A percentile compares a stretch with the other conserved stretches of the same genome.
phyloP scores from a whole-genome alignment of 2,113 vertebrate genomes.

The Thamnophis sirtalis region DNA sequence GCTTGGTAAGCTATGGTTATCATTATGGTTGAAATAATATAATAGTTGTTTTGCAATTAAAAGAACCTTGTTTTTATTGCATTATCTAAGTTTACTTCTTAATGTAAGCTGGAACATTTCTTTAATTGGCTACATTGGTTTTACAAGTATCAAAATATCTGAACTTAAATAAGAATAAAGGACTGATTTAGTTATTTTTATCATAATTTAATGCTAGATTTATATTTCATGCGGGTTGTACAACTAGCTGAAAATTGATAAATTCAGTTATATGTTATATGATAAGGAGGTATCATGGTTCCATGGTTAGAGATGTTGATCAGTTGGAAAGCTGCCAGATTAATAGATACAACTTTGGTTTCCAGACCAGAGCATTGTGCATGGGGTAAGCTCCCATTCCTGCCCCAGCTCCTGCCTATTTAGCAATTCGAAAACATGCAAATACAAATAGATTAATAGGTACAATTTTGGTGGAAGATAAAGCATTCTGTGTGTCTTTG shows the following conservation, averaged over 20 bases:
- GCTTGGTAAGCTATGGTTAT: too few relatives aligned
- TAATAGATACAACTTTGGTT: too few relatives aligned
- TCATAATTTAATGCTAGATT: neutral
- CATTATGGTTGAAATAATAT: neutral
- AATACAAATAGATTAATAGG: too few relatives aligned
- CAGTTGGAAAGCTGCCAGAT: too few relatives aligned
- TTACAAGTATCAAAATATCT: neutral
- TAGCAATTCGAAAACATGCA: too few relatives aligned
- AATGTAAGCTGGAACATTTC: slow-evolving; percentile 11
- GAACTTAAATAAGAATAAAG: neutral
- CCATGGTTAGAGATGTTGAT: too few relatives aligned
- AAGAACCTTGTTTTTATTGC: neutral
- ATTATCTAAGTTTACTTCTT: neutral
- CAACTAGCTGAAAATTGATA: neutral
- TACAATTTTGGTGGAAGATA: too few relatives aligned
- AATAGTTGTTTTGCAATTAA: neutral
- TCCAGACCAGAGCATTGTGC: too few relatives aligned
- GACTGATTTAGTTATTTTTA: neutral
- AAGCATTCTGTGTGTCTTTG: too few relatives aligned
- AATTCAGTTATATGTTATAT: neutral
- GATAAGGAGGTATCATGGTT: too few relatives aligned
- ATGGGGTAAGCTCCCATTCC: too few relatives aligned
- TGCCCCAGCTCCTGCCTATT: too few relatives aligned
- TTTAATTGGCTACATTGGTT: neutral
- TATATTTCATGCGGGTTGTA: neutral